These are phyloP conservation scores for Phenganax stokvisi DNA, from an alignment of 92 coral and sea anemone species.

Conservation along the genomic window DNA sequence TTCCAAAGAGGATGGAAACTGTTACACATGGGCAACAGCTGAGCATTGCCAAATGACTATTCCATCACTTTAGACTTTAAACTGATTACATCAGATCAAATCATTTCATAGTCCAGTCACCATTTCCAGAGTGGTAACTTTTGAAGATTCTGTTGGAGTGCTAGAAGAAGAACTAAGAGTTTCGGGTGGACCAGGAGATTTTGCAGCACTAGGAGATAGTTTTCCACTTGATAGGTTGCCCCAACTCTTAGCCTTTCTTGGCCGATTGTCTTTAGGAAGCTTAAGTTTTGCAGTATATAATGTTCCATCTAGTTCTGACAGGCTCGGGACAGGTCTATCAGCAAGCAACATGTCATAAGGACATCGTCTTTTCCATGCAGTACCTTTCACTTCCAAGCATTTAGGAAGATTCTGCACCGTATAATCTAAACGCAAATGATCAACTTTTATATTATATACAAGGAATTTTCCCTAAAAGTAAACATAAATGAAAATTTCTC, in stretches of 20 bases:
- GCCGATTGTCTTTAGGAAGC: slow-evolving; percentile 27
- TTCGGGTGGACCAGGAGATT: not conserved
- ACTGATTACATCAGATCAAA: not conserved
- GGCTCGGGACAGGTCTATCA: slow-evolving; percentile 12
- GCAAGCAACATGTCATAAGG: slow-evolving; percentile 29
- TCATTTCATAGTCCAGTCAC: slow-evolving; percentile 6
- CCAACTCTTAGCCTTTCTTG: slow-evolving; percentile 31
- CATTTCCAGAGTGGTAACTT: not conserved
- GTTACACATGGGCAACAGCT: too few species aligned
- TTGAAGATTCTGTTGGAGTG: not conserved
- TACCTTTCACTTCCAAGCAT: slow-evolving; percentile 16
- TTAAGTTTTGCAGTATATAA: slow-evolving; percentile 11
- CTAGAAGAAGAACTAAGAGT: not conserved
- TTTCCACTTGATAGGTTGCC: not conserved
- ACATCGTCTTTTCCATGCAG: slow-evolving; percentile 31
- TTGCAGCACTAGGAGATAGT: slow-evolving; percentile 14
- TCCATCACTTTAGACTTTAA: not conserved
- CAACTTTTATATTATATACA: not conserved
- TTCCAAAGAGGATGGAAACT: too few species aligned
- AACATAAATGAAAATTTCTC: not conserved
- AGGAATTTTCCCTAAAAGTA: not conserved
- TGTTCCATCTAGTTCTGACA: slow-evolving; percentile 18
- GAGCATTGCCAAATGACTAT: too few species aligned
- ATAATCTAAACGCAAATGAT: not conserved
- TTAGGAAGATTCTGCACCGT: slow-evolving; percentile 2